Percentiles rank a stretch among this genome's conserved stretches.
Evolutionary conservation across 2,888 invertebrate genomes (phyloP).

Genomic region (Scaeva pyrastri): DNA sequence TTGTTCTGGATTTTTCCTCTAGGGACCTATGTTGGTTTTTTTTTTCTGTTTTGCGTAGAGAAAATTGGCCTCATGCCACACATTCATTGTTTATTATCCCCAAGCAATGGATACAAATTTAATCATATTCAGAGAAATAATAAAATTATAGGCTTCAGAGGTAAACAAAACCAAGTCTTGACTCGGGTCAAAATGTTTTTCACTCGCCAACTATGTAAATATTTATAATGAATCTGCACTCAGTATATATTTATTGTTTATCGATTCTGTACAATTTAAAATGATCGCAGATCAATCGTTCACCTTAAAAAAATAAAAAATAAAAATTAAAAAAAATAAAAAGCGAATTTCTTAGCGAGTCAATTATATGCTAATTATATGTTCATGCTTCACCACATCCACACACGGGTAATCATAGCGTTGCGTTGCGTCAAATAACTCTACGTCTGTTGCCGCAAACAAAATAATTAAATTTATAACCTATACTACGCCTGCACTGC

Average conservation of each 20-base stretch:
- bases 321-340: slow-evolving; percentile 8
- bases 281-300: slow-evolving; percentile 52
- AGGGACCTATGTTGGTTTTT: too few relatives aligned
- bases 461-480: slow-evolving; percentile 71
- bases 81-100: not conserved
- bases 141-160: not conserved
- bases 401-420: slow-evolving; percentile 35
- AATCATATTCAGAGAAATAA: not conserved
- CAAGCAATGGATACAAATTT: not conserved
- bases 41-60: too few relatives aligned
- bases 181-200: not conserved
- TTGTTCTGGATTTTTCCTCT: too few relatives aligned
- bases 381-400: slow-evolving; percentile 53
- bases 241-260: slow-evolving; percentile 16
- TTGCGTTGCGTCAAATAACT: slow-evolving; percentile 59
- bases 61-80: too few relatives aligned
- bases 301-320: slow-evolving; percentile 4
- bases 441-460: slow-evolving; percentile 71
- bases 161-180: not conserved
- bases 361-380: slow-evolving; percentile 59
- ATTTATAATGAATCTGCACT: not conserved
- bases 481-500: slow-evolving; percentile 57
- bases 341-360: slow-evolving; percentile 30
- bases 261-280: slow-evolving; percentile 54
- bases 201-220: not conserved